A percentile compares a stretch with the other conserved stretches of the same genome.
Conservation (phyloP, 2,113 vertebrate genomes). For the Nematolebias whitei region DNA sequence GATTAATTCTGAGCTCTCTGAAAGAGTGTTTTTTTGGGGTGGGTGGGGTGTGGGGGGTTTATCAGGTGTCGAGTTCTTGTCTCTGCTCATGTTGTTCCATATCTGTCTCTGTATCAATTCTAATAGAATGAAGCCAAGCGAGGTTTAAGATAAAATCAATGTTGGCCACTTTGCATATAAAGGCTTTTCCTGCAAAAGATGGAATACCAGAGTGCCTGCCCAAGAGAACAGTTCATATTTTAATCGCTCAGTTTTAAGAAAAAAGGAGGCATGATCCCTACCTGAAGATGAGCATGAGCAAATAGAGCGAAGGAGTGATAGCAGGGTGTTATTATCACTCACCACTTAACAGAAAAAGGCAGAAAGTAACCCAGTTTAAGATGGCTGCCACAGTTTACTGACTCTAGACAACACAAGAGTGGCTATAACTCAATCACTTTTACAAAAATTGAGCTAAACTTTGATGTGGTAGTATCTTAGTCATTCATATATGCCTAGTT, state of each 20-base stretch:
- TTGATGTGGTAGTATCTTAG: no score
- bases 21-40: background rate
- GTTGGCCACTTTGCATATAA: slow-evolving; percentile 26
- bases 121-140: slow-evolving; percentile 20
- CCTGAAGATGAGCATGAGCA: background rate
- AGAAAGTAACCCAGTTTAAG: no score
- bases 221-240: slow-evolving; percentile 11
- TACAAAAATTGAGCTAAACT: no score
- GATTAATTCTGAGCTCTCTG: slow-evolving; percentile 51
- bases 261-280: background rate
- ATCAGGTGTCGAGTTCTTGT: slow-evolving; percentile 16
- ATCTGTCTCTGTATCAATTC: slow-evolving; percentile 11
- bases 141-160: slow-evolving; percentile 26
- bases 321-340: background rate
- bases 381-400: no score
- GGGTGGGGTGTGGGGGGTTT: background rate
- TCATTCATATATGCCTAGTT: no score
- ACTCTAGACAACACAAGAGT: no score
- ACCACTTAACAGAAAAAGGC: no score
- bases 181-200: slow-evolving; percentile 18
- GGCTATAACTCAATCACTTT: no score
- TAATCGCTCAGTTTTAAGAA: slow-evolving; percentile 1
- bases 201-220: slow-evolving; percentile 8
- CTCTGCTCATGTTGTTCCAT: background rate
- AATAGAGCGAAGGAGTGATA: background rate